Evolutionary conservation across 2,113 vertebrate genomes (phyloP).

Genomic region (Todiramphus saurophagus): DNA sequence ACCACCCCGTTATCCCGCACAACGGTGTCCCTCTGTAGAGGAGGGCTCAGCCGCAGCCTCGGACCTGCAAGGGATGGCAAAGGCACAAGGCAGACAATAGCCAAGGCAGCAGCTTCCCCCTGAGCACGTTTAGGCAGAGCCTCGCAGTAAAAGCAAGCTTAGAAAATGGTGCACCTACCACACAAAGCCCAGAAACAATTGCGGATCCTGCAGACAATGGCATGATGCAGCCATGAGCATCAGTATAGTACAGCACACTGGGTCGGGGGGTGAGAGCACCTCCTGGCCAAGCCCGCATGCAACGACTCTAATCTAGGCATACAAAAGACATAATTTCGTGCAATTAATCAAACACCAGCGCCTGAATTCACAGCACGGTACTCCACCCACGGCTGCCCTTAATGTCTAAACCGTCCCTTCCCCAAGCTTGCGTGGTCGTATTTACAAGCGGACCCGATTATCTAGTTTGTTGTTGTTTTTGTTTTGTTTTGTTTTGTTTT

Average conservation of each 20-base stretch:
- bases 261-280: constrained; percentile 28
- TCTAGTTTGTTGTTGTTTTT: not conserved
- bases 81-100: constrained; percentile 14
- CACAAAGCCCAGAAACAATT: constrained; percentile 58
- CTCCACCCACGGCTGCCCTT: constrained; percentile 56
- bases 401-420: constrained; percentile 18
- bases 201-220: constrained; percentile 64
- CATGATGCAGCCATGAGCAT: constrained; percentile 35
- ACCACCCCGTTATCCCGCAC: constrained; percentile 19
- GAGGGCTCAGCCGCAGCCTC: constrained; percentile 4
- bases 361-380: constrained; percentile 37
- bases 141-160: constrained; percentile 33
- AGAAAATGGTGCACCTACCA: constrained; percentile 69
- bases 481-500: not conserved
- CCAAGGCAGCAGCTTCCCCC: not conserved
- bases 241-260: not conserved
- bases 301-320: not conserved
- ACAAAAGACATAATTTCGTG: constrained; percentile 46
- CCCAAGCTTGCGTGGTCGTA: constrained; percentile 71
- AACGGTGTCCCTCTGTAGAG: not conserved
- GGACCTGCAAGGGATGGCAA: constrained; percentile 7
- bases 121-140: not conserved
- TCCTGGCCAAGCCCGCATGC: constrained; percentile 29
- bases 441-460: constrained; percentile 73
- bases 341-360: constrained; percentile 42